Evolutionary conservation across 2,888 invertebrate genomes (phyloP).

Genomic region (Carabus problematicus): DNA sequence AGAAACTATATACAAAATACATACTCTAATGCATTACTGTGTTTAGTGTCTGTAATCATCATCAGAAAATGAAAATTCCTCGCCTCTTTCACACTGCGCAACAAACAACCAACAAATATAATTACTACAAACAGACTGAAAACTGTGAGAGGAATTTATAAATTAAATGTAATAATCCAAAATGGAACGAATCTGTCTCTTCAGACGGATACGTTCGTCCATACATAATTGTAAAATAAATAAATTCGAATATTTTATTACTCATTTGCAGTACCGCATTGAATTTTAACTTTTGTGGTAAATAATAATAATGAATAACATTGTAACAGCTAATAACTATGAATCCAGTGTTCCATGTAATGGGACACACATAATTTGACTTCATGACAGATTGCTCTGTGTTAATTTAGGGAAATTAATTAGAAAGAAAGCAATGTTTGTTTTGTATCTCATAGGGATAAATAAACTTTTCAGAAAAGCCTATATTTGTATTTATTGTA

Average conservation of each 20-base stretch:
- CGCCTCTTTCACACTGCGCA: slow-evolving; percentile 22
- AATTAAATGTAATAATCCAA: slow-evolving; percentile 2
- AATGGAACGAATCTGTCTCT: neutral
- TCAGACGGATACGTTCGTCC: neutral
- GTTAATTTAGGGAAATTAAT: slow-evolving; percentile 63
- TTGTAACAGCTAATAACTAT: slow-evolving; percentile 25
- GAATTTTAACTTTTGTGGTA: slow-evolving; percentile 50
- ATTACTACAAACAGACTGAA: slow-evolving; percentile 16
- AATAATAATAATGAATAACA: slow-evolving; percentile 31
- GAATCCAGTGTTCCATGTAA: slow-evolving; percentile 51
- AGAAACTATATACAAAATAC: neutral
- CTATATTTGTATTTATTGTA: slow-evolving; percentile 43
- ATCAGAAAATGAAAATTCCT: slow-evolving; percentile 24
- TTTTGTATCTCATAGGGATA: slow-evolving; percentile 70
- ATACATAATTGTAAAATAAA: slow-evolving; percentile 55
- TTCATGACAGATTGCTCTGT: slow-evolving; percentile 63
- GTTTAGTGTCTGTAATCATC: slow-evolving; percentile 42
- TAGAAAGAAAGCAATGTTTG: slow-evolving; percentile 63
- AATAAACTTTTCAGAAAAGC: slow-evolving; percentile 66
- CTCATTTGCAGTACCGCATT: slow-evolving; percentile 61
- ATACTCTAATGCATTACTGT: slow-evolving; percentile 33
- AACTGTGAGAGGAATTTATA: slow-evolving; percentile 5
- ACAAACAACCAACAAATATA: slow-evolving; percentile 18
- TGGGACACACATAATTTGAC: slow-evolving; percentile 54
- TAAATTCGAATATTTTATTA: slow-evolving; percentile 61